Conservation (phyloP, 2,113 vertebrate genomes). For the Chaenocephalus aceratus region DNA sequence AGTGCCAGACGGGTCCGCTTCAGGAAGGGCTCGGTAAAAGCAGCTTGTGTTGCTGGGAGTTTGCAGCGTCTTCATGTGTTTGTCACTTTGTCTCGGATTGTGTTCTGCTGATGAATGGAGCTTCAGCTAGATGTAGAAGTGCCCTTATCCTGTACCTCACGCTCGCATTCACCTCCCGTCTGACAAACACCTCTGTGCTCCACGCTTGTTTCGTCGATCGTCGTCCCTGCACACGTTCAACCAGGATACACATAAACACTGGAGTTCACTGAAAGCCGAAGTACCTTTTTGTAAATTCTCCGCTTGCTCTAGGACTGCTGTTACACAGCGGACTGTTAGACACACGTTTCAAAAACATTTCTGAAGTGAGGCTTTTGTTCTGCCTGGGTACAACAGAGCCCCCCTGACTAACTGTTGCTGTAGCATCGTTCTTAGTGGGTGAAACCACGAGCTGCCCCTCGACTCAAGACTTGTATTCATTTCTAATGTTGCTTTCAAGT, state of each 20-base stretch:
- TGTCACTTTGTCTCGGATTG: slow-evolving; percentile 37
- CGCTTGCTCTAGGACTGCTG: slow-evolving; percentile 74
- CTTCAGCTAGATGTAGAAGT: slow-evolving; percentile 82
- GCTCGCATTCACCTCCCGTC: slow-evolving; percentile 48
- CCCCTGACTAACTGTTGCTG: slow-evolving; percentile 60
- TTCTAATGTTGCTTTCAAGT: slow-evolving; percentile 67
- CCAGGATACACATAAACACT: slow-evolving; percentile 72
- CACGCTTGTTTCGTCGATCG: slow-evolving; percentile 25
- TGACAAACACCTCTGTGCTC: slow-evolving; percentile 19
- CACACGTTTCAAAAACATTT: slow-evolving; percentile 36
- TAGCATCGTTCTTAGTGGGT: slow-evolving; percentile 66
- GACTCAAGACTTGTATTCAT: slow-evolving; percentile 58
- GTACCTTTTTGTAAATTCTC: slow-evolving; percentile 71
- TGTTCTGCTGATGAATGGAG: slow-evolving; percentile 56
- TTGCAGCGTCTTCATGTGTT: slow-evolving; percentile 22
- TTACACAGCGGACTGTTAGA: slow-evolving; percentile 79
- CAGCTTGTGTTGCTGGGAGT: slow-evolving; percentile 43
- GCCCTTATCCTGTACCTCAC: slow-evolving; percentile 82
- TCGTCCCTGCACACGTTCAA: slow-evolving; percentile 45
- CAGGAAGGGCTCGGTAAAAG: slow-evolving; percentile 50
- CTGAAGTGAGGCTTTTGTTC: slow-evolving; percentile 32
- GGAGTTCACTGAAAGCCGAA: slow-evolving; percentile 72
- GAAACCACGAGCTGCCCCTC: slow-evolving; percentile 32
- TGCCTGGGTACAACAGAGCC: slow-evolving; percentile 5
- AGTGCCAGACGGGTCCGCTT: slow-evolving; percentile 42